A percentile compares a stretch with the other conserved stretches of the same genome.
phyloP scores from a whole-genome alignment of 35 echinoderm and acorn worm genomes.

The Holothuria glaberrima region DNA sequence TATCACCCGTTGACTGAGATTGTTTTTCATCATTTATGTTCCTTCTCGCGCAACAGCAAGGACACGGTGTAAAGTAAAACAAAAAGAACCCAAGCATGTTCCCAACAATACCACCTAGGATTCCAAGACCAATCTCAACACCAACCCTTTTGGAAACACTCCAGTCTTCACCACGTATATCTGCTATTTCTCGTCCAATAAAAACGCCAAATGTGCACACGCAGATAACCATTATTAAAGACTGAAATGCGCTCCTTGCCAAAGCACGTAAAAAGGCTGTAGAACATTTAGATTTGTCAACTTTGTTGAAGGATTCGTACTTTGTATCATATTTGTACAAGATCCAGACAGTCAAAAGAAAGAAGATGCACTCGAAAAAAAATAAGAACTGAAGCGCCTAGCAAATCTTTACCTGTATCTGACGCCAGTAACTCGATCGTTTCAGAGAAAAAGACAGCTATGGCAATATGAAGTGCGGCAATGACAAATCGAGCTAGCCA shows the following conservation, averaged over 20 bases:
- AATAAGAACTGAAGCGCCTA: neutral
- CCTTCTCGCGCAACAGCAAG: neutral
- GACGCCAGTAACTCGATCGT: neutral
- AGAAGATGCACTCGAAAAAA: neutral
- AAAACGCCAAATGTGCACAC: neutral
- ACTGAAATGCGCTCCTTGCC: neutral
- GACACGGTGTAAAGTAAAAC: conserved; percentile 10
- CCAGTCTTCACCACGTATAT: neutral
- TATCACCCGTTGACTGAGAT: no score
- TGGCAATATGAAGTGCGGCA: neutral
- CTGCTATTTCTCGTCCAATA: neutral
- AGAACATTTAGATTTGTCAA: neutral
- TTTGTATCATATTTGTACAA: neutral
- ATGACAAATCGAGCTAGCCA: conserved; percentile 6
- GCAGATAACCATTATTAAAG: neutral
- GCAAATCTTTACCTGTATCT: neutral
- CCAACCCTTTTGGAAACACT: neutral
- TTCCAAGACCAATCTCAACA: conserved; percentile 6
- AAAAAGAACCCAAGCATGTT: conserved; percentile 25
- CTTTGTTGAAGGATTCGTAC: neutral
- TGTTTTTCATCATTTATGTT: no score
- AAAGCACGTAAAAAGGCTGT: neutral
- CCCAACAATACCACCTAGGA: conserved; percentile 1
- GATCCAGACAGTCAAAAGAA: neutral
- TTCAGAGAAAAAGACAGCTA: conserved; percentile 27